phyloP scores from a whole-genome alignment of 2,888 invertebrate species.

The Diplolepis rosae region DNA sequence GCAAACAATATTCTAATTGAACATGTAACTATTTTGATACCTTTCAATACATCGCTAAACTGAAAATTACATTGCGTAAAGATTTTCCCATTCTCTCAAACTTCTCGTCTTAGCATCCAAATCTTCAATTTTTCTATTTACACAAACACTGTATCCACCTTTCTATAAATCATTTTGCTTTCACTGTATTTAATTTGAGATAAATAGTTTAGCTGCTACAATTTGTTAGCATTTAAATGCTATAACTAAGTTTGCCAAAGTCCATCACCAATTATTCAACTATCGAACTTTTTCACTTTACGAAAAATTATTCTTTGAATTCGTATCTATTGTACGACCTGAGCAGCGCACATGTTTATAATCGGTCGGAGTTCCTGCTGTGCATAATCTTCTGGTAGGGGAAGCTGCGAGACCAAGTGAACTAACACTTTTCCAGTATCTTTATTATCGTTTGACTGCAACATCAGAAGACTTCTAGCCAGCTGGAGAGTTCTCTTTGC shows the following conservation, averaged over 20 bases:
- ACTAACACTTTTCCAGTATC: slow-evolving; percentile 69
- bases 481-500: slow-evolving; percentile 76
- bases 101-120: neutral
- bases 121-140: neutral
- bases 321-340: slow-evolving; percentile 4
- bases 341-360: slow-evolving; percentile 41
- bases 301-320: neutral
- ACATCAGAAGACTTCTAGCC: slow-evolving; percentile 72
- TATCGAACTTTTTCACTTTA: neutral
- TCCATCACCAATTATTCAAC: neutral
- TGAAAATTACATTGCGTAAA: neutral
- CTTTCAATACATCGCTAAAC: neutral
- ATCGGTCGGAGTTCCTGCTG: slow-evolving; percentile 74
- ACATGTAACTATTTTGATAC: neutral
- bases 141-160: neutral
- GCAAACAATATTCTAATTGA: slow-evolving; percentile 2
- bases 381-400: slow-evolving; percentile 78
- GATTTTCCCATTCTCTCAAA: neutral
- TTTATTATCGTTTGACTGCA: slow-evolving; percentile 64
- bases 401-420: slow-evolving; percentile 75
- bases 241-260: neutral
- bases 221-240: neutral
- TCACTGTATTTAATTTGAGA: neutral
- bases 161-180: neutral
- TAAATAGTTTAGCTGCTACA: neutral